Base-by-base conservation (phyloP, 2,888 invertebrate genomes). In the Agrypnus murinus region DNA sequence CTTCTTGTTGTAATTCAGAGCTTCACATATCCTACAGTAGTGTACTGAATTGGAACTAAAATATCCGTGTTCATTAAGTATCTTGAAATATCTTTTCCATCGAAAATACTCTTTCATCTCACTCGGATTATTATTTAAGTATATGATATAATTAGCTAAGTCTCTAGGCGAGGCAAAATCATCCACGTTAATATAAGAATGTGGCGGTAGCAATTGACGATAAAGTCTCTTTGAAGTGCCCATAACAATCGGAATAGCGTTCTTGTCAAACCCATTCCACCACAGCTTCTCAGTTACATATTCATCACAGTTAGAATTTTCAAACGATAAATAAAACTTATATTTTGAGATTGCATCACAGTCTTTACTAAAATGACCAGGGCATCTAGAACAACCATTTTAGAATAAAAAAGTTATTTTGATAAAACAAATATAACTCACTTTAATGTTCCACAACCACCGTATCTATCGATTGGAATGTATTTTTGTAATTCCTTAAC, bases 241-340 rank as follows among this genome's bases (percentile, higher is more conserved):
- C 88, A 91, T 89, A 45, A 92, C 89, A 2, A 92, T 83, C 0
- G 92, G 92, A 36, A 92, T 88, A 0, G 91, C 86, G 12, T 88
- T 87, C 81, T 91, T 91, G 1, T 83, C 78, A 76, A 89, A 92
- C 0, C 90, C 91, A 75, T 92, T 88, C 87, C 91, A 90, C 84
- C 90, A 93, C 0, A 89, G 80, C 81, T 93, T 93, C 79, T 93
- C 93, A 0, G 92, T 92, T 50, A 93, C 82, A 77, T 93, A 93
- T 79, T 92, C 90, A 4, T 86, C 86, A 78, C 93, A 93, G 75
- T 89, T 88, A 0, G 91, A 89, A 79, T 92, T 93, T 82, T 93
- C 93, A 74, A 93, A 89, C 0, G 91, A 88, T 45, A 93, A 81
- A 77, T 92, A 92, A 81, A 93, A 93, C 76, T 91, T 86, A 81